phyloP scores from a whole-genome alignment of 2,888 invertebrate genomes.

The Phytoseiulus persimilis region DNA sequence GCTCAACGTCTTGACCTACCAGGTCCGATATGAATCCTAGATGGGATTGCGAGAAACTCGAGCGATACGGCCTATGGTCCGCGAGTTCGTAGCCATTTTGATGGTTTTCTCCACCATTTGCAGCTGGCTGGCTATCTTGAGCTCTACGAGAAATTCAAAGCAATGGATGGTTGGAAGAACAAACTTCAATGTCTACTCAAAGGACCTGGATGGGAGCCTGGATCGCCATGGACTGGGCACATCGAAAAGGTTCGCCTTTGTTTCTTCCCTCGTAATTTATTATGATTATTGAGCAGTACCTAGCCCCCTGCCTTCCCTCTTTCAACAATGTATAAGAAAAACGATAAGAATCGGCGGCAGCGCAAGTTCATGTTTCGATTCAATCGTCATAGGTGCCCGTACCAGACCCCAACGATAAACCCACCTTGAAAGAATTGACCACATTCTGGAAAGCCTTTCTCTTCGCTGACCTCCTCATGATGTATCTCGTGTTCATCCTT shows the following conservation, averaged over 20 bases:
- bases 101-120: neutral
- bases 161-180: constrained; percentile 54
- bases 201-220: constrained; percentile 80
- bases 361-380: too few relatives aligned
- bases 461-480: neutral
- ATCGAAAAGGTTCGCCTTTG: constrained; percentile 56
- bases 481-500: neutral
- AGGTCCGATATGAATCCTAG: too few relatives aligned
- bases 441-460: constrained; percentile 9
- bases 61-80: too few relatives aligned
- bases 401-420: constrained; percentile 1
- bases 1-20: constrained; percentile 67
- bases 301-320: too few relatives aligned
- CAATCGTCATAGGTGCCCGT: neutral
- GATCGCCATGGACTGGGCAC: constrained; percentile 64
- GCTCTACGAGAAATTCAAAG: constrained; percentile 58
- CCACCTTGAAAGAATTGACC: neutral
- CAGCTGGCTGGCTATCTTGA: constrained; percentile 59
- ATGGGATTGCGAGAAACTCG: too few relatives aligned
- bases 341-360: too few relatives aligned
- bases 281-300: too few relatives aligned
- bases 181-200: constrained; percentile 65
- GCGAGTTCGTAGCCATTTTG: too few relatives aligned
- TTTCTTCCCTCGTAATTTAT: neutral
- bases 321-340: too few relatives aligned